Conservation (phyloP, 2,113 vertebrate genomes). For the Mirza zaza region DNA sequence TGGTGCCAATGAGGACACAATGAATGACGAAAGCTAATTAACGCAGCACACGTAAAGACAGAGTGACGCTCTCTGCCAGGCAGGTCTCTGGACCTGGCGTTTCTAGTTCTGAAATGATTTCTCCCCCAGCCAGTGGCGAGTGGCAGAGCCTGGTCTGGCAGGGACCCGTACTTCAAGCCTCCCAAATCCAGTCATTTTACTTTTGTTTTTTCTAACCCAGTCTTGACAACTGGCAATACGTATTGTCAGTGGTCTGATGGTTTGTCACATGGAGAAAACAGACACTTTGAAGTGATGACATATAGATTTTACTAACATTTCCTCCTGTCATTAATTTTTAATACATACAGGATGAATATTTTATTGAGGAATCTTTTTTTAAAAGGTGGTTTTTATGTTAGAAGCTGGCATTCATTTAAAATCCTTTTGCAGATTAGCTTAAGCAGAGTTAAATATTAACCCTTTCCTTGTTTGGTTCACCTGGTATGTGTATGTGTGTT, state of each 20-base stretch:
- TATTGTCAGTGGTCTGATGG: rapidly evolving
- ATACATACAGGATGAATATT: constrained; percentile 65
- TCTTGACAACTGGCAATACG: background rate
- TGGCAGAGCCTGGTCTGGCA: background rate
- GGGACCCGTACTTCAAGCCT: background rate
- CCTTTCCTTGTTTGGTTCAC: background rate
- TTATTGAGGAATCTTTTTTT: constrained; percentile 71
- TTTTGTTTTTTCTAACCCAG: background rate
- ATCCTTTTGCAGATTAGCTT: constrained; percentile 46
- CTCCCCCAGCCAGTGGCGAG: rapidly evolving
- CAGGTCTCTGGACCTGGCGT: background rate
- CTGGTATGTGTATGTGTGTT: background rate
- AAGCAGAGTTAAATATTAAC: background rate
- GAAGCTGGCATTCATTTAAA: constrained; percentile 39
- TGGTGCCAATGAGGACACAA: rapidly evolving
- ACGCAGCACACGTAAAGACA: background rate
- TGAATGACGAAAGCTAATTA: background rate
- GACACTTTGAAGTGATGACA: background rate
- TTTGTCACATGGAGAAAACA: constrained; percentile 14
- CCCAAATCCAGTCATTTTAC: background rate
- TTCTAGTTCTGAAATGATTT: background rate
- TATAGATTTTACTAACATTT: constrained; percentile 36
- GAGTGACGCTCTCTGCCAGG: background rate
- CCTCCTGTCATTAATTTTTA: constrained; percentile 61
- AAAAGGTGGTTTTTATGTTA: constrained; percentile 63